Conservation (phyloP, 2,888 invertebrate genomes). For the Ypsolopha sequella region DNA sequence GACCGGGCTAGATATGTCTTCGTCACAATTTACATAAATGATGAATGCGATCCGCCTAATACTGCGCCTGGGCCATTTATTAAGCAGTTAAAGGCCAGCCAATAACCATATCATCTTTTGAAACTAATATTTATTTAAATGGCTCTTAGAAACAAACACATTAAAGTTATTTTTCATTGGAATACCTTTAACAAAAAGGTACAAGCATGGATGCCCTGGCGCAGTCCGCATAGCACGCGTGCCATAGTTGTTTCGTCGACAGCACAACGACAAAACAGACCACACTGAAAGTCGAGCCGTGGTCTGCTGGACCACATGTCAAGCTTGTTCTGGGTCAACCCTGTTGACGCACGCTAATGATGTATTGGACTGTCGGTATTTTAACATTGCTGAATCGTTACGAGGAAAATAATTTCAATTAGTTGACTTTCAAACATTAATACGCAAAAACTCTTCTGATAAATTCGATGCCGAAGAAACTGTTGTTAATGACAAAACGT, state of each 20-base stretch:
- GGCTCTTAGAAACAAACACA: too few relatives aligned
- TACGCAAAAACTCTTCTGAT: background rate
- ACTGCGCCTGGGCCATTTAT: constrained; percentile 61
- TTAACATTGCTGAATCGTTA: background rate
- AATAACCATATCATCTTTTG: background rate
- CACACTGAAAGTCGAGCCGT: constrained; percentile 37
- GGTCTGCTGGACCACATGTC: background rate
- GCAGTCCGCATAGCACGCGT: constrained; percentile 59
- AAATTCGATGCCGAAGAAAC: background rate
- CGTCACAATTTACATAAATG: constrained; percentile 71
- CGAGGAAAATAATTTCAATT: background rate
- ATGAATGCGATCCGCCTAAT: constrained; percentile 68
- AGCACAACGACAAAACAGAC: constrained; percentile 36
- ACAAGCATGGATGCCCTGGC: constrained; percentile 35
- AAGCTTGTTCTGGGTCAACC: constrained; percentile 30
- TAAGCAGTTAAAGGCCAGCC: constrained; percentile 27
- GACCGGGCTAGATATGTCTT: constrained; percentile 64
- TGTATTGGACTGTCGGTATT: background rate
- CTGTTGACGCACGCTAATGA: constrained; percentile 56
- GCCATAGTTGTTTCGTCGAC: constrained; percentile 49
- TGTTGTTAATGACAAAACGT: constrained; percentile 4
- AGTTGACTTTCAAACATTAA: background rate
- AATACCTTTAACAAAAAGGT: background rate
- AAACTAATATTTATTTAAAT: too few relatives aligned
- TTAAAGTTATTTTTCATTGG: too few relatives aligned